These are phyloP conservation scores for Xiphophorus hellerii DNA, from an alignment of 2,113 vertebrate genomes.

Conservation along the genomic window DNA sequence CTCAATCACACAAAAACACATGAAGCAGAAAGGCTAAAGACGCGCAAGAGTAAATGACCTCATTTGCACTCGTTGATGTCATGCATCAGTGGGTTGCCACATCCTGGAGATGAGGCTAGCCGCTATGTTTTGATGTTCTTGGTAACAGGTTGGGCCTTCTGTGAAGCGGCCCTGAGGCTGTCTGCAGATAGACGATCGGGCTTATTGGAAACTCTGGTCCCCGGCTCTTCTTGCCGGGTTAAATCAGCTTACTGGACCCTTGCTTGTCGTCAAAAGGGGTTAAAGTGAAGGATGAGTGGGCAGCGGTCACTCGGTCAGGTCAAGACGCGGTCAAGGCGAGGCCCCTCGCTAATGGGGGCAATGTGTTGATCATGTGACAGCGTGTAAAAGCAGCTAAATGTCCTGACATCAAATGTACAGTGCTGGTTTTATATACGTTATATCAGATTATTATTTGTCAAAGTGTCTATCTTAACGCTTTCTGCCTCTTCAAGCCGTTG, in stretches of 20 bases:
- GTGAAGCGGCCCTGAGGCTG: conserved; percentile 19
- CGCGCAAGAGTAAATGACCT: background rate
- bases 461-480: background rate
- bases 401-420: fast-evolving
- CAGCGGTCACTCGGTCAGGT: conserved; percentile 11
- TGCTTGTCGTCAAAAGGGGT: conserved; percentile 12
- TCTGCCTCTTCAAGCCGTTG: conserved; percentile 6
- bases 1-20: background rate
- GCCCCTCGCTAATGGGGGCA: background rate
- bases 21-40: background rate
- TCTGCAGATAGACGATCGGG: conserved; percentile 5
- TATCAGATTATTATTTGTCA: background rate
- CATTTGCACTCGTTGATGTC: background rate
- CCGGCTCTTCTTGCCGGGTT: conserved; percentile 12
- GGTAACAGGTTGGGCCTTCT: conserved; percentile 53
- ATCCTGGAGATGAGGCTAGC: background rate
- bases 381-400: background rate
- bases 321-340: conserved; percentile 13
- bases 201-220: conserved; percentile 5
- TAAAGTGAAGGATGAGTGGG: conserved; percentile 30
- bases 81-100: conserved; percentile 1
- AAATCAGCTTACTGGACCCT: conserved; percentile 21
- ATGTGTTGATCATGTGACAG: conserved; percentile 22
- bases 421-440: background rate
- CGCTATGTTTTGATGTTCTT: conserved; percentile 31